Evolutionary conservation across 35 echinoderm and acorn worm species (phyloP), one percentile per base, ranked within the genome.

Genomic region (Acanthaster planci): DNA sequence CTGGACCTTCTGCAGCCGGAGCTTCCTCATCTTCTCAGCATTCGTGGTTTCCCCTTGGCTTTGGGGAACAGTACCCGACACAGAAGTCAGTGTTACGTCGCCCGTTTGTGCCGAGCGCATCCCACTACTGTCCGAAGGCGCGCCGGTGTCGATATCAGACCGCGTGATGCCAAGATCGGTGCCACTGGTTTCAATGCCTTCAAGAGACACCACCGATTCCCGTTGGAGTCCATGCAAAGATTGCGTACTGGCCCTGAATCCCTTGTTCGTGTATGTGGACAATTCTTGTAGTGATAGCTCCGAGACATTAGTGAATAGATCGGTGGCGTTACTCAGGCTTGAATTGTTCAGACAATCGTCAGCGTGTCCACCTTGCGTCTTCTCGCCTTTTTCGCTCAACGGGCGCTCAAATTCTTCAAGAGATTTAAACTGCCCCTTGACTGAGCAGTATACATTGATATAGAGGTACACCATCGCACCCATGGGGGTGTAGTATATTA

Each of bases 401-500:
- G 23, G 29, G 10, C 39, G 12, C 21, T 52, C 47, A 44, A 64
- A 35, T 6, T 17, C 9, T 21, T 37, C 80, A 0, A 55, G 21
- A 19, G 40, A 21, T 37, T 26, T 58, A 18, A 59, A 37, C 52
- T 52, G 80, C 26, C 35, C 60, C 35, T 40, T 80, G 0, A 92
- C 26, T n/a, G 83, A 44, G 0, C 29, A 8, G 52, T 80, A 76
- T 30, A 92, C 51, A 44, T 64, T 86, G 19, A 76, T 12, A 44
- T 86, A 86, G 12, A 92, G 7, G 47, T 64, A 37, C 64, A 87
- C 37, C 83, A 92, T 76, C 5, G 38, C 23, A 2, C 72, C n/a
- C 56, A 92, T 87, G 36, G 90, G 90, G 0, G 80, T 29, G 35
- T 82, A 68, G 40, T 84, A 89, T 18, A 89, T 54, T 1, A 83